phyloP scores from a whole-genome alignment of 2,797 vertebrate genomes.

The Sylvia borin region DNA sequence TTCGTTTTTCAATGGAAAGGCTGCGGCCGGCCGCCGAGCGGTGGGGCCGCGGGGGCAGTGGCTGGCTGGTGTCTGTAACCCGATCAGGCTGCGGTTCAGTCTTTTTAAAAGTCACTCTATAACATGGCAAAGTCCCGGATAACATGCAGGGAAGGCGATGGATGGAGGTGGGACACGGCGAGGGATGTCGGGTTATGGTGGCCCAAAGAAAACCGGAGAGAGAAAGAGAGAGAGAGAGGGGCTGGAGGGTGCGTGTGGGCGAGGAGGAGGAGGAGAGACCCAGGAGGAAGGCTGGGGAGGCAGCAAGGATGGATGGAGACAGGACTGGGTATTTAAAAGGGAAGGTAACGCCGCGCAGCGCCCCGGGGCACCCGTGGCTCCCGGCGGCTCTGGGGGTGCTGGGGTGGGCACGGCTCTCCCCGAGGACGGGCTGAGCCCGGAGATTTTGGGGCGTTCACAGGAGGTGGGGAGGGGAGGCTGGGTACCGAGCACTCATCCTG shows the following conservation, averaged over 20 bases:
- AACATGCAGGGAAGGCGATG: constrained; percentile 76
- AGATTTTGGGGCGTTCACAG: background rate
- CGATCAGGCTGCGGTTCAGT: constrained; percentile 21
- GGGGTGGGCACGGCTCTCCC: background rate
- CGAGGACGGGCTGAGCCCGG: rapidly evolving
- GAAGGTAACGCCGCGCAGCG: constrained; percentile 56
- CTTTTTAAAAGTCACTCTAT: background rate
- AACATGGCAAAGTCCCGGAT: constrained; percentile 58
- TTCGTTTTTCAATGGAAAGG: background rate
- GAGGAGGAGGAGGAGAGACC: constrained; percentile 20
- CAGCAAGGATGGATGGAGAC: constrained; percentile 52
- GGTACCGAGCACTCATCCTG: background rate
- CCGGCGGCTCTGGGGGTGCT: background rate
- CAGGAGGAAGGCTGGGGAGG: constrained; percentile 52
- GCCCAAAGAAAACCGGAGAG: constrained; percentile 39
- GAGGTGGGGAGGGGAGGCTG: background rate
- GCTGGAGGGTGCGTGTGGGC: background rate
- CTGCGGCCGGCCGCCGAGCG: constrained; percentile 70
- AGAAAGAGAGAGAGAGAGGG: constrained; percentile 2
- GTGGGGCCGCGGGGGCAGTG: constrained; percentile 71
- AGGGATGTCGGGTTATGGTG: background rate
- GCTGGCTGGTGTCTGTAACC: background rate
- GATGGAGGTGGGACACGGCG: constrained; percentile 65
- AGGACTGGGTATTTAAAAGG: constrained; percentile 77
- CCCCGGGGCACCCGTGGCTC: background rate